Base-by-base conservation (phyloP, 2,113 vertebrate genomes). In the Solea senegalensis region DNA sequence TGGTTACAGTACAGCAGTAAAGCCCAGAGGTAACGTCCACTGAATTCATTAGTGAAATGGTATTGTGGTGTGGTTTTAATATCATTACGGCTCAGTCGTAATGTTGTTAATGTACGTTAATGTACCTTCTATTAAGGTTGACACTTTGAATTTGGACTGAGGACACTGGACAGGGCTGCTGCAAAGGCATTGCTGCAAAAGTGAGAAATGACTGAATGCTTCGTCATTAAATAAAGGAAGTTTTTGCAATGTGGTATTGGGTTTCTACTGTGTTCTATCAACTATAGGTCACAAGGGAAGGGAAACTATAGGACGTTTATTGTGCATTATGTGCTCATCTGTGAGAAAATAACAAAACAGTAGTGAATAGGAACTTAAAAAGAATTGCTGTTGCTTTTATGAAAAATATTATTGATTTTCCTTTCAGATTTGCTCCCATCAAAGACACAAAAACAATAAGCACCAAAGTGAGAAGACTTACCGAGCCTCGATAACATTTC, bases 401-500 rank as follows among this genome's bases (percentile, higher is more conserved):
- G 26, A 34, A 10, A 39, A 4, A 45, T 1, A 62, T 13, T 1
- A 59, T 62, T 39, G 62, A n/a, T 9, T 55, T 7, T 12, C 4
- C 4, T 5, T 69, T 58, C 2, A 11, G 28, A 13, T 58, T 58
- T 11, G 26, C 21, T 21, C 21, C 21, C 21, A 21, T 21, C 21
- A 21, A 21, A 21, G 21, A 21, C 21, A 21, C 21, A 21, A 21
- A 21, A 21, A 21, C 34, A 34, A 34, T 34, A 34, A 3, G 5
- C 34, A 34, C 5, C 34, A 34, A 34, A 34, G 34, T 34, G 5
- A 34, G 34, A 34, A 34, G 26, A 90, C 91, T 92, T 78, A 92
- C 91, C 76, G 91, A 90, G 76, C 89, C 91, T 0, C 91, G 68
- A 72, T 92, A 92, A 74, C 91, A 92, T 78, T 91, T 92, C 71